A percentile compares a stretch with the other conserved stretches of the same genome.
Evolutionary conservation across 2,113 vertebrate species (phyloP).

Genomic region (Chionodraco myersi): DNA sequence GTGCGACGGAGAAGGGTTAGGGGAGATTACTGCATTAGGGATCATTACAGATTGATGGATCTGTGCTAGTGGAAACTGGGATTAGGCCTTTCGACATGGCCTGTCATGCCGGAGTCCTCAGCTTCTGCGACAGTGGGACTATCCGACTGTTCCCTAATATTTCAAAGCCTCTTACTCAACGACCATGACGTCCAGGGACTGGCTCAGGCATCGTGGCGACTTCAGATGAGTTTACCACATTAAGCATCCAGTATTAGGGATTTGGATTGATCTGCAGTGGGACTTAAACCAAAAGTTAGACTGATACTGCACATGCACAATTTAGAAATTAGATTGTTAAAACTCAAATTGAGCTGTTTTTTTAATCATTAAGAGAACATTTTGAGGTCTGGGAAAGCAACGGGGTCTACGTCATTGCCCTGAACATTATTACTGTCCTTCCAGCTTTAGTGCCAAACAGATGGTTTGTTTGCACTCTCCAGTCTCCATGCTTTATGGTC

Average conservation of each 20-base stretch:
- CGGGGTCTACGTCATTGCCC: constrained; percentile 6
- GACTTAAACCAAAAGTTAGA: constrained; percentile 33
- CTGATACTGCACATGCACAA: not conserved
- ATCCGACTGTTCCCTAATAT: constrained; percentile 63
- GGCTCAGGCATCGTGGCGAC: constrained; percentile 36
- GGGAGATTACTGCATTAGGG: constrained; percentile 53
- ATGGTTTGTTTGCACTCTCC: constrained; percentile 56
- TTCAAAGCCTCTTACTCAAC: constrained; percentile 65
- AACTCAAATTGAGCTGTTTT: not conserved
- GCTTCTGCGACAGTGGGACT: constrained; percentile 20
- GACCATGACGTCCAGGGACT: constrained; percentile 56
- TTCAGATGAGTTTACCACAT: constrained; percentile 55
- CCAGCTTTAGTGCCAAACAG: constrained; percentile 39
- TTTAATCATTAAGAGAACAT: constrained; percentile 34
- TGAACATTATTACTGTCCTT: constrained; percentile 16
- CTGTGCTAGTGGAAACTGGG: constrained; percentile 66
- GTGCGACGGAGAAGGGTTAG: constrained; percentile 62
- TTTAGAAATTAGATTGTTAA: constrained; percentile 4
- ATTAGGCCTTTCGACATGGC: constrained; percentile 53
- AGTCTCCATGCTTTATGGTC: constrained; percentile 27
- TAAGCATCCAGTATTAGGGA: constrained; percentile 31
- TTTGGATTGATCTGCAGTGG: constrained; percentile 35
- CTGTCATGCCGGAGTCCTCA: constrained; percentile 53
- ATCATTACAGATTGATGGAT: constrained; percentile 62
- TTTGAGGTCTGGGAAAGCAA: constrained; percentile 29